Conservation (phyloP, 2,113 vertebrate genomes). For the Miniopterus natalensis region DNA sequence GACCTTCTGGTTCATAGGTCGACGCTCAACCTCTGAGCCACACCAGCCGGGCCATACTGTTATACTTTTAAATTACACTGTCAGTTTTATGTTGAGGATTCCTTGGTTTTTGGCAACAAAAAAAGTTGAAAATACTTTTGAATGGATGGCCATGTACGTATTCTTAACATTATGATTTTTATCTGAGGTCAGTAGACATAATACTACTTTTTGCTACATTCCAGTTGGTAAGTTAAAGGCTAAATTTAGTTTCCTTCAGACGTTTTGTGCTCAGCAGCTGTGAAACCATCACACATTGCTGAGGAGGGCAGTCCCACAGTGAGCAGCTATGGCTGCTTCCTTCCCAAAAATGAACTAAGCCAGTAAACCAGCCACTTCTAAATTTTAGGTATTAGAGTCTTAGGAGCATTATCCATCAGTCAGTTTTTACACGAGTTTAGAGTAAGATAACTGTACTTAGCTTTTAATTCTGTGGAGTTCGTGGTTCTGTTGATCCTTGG, state of each 20-base stretch:
- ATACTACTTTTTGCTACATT: background rate
- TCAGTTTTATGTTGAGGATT: background rate
- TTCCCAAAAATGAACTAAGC: background rate
- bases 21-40: too few relatives aligned
- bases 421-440: background rate
- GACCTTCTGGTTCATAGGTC: too few relatives aligned
- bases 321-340: background rate
- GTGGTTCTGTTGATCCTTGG: background rate
- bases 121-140: background rate
- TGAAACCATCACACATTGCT: too few relatives aligned
- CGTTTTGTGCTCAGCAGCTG: too few relatives aligned
- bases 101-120: background rate
- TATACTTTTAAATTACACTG: background rate
- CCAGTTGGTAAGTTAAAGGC: background rate
- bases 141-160: background rate
- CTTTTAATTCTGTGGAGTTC: background rate
- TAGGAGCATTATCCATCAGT: background rate
- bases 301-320: background rate
- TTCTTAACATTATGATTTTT: background rate
- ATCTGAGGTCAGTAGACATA: background rate
- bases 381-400: background rate
- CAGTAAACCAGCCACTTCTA: background rate
- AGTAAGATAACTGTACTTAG: background rate
- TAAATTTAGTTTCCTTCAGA: background rate
- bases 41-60: background rate